Evolutionary conservation across 1,140 invertebrate species (phyloP), one percentile per base, ranked within the genome.

Genomic region (Meloidogyne exigua): DNA sequence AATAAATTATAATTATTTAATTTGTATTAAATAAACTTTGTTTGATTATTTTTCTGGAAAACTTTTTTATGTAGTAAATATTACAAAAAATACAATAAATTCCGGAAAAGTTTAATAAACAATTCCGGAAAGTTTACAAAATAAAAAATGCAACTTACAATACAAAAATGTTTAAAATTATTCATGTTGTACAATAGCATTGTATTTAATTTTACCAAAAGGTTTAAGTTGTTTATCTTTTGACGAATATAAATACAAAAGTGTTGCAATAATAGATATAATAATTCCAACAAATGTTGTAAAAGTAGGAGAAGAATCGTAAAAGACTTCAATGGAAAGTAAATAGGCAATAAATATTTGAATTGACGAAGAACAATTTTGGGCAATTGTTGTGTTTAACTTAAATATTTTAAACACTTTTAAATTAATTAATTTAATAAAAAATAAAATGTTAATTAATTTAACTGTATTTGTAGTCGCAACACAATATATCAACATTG

Each of bases 281-380:
- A 82, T 68, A 28, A 80, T 74, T 21, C 74, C 79, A 36, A 80
- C 49, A 69, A 80, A 72, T 49, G 82, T 81, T 57, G 73, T 82
- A 62, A 69, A 79, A 64, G 49, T 81, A 12, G 80, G 80, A 23
- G 32, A 65, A n/a, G 81, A 42, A 65, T 81, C 80, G 62, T 81
- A 81, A 64, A 81, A 81, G 9, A 81, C 72, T 28, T 73, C 72
- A 15, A 81, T 77, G 23, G 80, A 90, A 7, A 89, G 88, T 68
- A 89, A 88, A 71, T 90, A 87, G 3, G 90, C 90, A 68, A 90
- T 81, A 5, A 89, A 44, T 64, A 90, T 90, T 81, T 90, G 90
- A 13, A 89, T 75, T 49, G 65, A 62, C 25, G 72, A 44, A 11
- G 72, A 65, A 64, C 28, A 73, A 13, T 73, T 73, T 62, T 73